phyloP scores from a whole-genome alignment of 2,888 invertebrate species.

The Nasonia oneida region DNA sequence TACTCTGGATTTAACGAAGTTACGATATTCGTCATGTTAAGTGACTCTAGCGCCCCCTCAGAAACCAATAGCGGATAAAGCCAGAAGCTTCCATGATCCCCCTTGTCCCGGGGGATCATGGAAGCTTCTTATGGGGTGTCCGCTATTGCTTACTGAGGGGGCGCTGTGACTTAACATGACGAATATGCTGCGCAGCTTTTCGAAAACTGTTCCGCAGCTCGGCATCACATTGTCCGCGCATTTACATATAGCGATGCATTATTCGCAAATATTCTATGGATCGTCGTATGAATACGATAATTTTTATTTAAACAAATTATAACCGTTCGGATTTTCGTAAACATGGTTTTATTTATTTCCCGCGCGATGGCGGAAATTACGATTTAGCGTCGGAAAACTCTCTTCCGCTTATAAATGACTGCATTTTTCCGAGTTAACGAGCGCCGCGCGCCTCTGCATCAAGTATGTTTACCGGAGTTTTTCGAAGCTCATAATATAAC shows the following conservation, averaged over 20 bases:
- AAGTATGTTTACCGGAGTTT: neutral
- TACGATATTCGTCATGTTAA: neutral
- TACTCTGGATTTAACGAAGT: neutral
- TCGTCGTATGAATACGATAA: neutral
- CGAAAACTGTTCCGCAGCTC: neutral
- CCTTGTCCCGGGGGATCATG: no score
- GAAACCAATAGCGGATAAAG: no score
- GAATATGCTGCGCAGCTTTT: neutral
- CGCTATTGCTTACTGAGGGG: no score
- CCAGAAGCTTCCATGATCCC: no score
- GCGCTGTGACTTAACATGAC: no score
- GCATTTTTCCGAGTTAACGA: conserved; percentile 13
- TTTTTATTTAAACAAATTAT: neutral
- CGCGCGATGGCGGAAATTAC: neutral
- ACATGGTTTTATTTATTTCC: neutral
- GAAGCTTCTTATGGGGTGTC: no score
- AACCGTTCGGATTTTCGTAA: neutral
- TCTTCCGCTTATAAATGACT: conserved; percentile 30
- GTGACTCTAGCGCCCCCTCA: no score
- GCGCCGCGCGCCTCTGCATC: neutral
- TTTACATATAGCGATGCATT: neutral
- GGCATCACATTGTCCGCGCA: neutral
- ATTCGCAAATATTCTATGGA: neutral
- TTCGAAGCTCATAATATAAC: neutral
- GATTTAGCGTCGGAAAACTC: conserved; percentile 16